phyloP scores from a whole-genome alignment of 2,888 invertebrate genomes.

The Drosophila paucipuncta region DNA sequence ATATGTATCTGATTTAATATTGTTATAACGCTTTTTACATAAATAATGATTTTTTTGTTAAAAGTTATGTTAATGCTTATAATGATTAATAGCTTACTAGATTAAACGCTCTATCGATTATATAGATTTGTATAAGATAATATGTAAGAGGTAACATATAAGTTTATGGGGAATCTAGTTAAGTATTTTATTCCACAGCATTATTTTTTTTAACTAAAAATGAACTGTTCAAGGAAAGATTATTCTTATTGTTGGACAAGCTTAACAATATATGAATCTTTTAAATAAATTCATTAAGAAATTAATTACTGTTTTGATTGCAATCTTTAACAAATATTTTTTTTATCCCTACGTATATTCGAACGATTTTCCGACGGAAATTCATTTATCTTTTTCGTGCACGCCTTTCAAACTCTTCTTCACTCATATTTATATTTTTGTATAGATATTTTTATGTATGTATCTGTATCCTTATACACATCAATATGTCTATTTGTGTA shows the following conservation, averaged over 20 bases:
- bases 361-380: background rate
- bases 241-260: background rate
- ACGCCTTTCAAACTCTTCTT: background rate
- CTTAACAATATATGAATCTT: background rate
- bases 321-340: background rate
- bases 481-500: background rate
- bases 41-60: background rate
- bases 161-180: background rate
- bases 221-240: background rate
- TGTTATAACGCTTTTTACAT: background rate
- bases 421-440: background rate
- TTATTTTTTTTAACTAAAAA: background rate
- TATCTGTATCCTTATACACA: background rate
- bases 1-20: background rate
- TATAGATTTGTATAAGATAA: background rate
- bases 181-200: background rate
- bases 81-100: background rate
- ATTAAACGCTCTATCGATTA: background rate
- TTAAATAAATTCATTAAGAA: background rate
- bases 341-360: background rate
- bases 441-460: background rate
- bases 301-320: background rate
- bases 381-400: background rate
- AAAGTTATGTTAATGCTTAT: background rate
- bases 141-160: background rate